Conservation (phyloP, 2,888 invertebrate species). For the Leptarthrus brevirostris region DNA sequence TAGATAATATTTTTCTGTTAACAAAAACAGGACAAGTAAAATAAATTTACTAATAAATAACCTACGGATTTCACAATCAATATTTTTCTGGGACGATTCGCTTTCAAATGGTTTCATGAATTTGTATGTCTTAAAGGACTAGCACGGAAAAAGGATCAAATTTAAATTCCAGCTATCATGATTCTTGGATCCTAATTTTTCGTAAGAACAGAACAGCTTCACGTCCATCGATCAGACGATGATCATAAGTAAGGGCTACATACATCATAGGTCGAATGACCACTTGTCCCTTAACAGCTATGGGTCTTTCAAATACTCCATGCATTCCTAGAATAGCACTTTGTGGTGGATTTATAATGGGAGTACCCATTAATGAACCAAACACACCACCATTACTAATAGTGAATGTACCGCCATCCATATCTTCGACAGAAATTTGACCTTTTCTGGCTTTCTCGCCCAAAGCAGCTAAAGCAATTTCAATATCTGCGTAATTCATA, state of each 20-base stretch:
- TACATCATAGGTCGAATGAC: slow-evolving; percentile 99
- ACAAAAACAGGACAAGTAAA: no score
- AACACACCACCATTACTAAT: slow-evolving; percentile 99
- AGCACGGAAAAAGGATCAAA: background rate
- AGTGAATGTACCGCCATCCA: slow-evolving; percentile 99
- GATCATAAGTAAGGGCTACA: slow-evolving; percentile 98
- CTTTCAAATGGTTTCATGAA: no score
- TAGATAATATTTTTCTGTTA: no score
- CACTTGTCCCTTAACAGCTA: slow-evolving; percentile 96
- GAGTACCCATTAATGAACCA: slow-evolving; percentile 96
- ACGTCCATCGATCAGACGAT: slow-evolving; percentile 97
- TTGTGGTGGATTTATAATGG: slow-evolving; percentile 99
- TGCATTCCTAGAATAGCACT: slow-evolving; percentile 99
- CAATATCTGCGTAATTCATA: slow-evolving; percentile 97
- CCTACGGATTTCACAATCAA: no score
- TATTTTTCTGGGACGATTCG: no score
- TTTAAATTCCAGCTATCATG: slow-evolving; percentile 92
- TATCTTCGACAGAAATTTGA: slow-evolving; percentile 94
- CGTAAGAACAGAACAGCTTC: slow-evolving; percentile 97
- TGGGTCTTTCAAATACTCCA: slow-evolving; percentile 93
- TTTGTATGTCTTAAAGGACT: no score
- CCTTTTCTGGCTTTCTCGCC: slow-evolving; percentile 93
- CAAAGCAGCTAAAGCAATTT: slow-evolving; percentile 85
- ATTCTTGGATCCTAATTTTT: slow-evolving; percentile 96
- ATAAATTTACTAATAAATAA: no score